Conservation (phyloP, 1,140 invertebrate species). For the Bombus confusus region DNA sequence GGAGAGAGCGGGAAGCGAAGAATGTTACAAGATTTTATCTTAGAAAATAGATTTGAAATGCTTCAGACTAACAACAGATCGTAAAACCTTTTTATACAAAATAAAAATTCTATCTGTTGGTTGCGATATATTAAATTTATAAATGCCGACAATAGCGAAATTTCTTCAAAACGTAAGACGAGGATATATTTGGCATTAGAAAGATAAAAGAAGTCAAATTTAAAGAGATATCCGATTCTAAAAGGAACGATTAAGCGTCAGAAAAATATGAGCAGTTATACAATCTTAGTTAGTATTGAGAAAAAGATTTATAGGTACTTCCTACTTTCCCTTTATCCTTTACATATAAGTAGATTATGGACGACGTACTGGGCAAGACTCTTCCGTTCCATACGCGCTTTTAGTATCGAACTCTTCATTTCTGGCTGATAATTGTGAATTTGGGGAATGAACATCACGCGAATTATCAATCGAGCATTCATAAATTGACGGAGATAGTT, state of each 20-base stretch:
- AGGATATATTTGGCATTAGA: too few species aligned
- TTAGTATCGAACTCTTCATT: not conserved
- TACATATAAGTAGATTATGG: not conserved
- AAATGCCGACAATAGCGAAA: not conserved
- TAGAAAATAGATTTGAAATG: not conserved
- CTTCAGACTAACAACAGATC: not conserved
- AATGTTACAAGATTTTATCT: not conserved
- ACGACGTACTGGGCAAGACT: constrained; percentile 14
- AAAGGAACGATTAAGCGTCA: too few species aligned
- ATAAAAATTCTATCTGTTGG: not conserved
- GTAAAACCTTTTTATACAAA: not conserved
- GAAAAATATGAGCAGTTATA: too few species aligned
- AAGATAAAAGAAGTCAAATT: too few species aligned
- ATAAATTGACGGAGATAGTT: not conserved
- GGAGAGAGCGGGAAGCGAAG: not conserved
- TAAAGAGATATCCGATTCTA: too few species aligned
- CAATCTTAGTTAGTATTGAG: too few species aligned
- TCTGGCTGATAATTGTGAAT: not conserved
- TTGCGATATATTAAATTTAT: not conserved
- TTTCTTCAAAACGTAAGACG: not conserved
- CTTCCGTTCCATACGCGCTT: not conserved
- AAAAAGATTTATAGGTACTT: too few species aligned
- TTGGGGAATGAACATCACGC: too few species aligned
- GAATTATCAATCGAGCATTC: not conserved
- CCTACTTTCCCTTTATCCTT: not conserved